Conservation (phyloP, 2,797 vertebrate species). For the Pangasius djambal region DNA sequence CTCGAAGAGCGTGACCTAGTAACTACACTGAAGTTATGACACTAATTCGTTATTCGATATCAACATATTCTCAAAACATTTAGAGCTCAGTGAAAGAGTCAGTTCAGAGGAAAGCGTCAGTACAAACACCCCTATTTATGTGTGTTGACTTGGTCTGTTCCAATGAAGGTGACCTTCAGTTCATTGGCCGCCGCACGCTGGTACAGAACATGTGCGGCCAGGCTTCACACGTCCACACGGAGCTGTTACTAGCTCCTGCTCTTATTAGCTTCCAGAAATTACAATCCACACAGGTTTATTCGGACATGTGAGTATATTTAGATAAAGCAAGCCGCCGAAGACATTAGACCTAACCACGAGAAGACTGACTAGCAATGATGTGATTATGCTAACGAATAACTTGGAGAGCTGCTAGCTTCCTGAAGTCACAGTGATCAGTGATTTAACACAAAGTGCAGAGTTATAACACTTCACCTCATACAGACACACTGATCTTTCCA, state of each 20-base stretch:
- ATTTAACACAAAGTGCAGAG: neutral
- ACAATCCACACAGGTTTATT: neutral
- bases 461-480: neutral
- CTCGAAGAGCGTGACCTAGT: no score
- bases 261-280: neutral
- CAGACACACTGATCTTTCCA: neutral
- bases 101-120: fast-evolving
- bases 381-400: neutral
- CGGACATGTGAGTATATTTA: neutral
- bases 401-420: neutral
- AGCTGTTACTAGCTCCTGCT: neutral
- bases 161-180: constrained; percentile 87
- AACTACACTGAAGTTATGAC: neutral
- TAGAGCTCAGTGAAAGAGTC: no score
- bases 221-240: no score
- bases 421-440: neutral
- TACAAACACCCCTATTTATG: neutral
- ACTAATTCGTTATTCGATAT: fast-evolving
- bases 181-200: constrained; percentile 59
- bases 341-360: neutral
- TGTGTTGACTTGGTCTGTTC: constrained; percentile 63
- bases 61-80: neutral
- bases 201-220: constrained; percentile 71
- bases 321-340: neutral
- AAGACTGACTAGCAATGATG: neutral